Evolutionary conservation across 1,140 invertebrate species (phyloP).

Genomic region (Apis laboriosa): DNA sequence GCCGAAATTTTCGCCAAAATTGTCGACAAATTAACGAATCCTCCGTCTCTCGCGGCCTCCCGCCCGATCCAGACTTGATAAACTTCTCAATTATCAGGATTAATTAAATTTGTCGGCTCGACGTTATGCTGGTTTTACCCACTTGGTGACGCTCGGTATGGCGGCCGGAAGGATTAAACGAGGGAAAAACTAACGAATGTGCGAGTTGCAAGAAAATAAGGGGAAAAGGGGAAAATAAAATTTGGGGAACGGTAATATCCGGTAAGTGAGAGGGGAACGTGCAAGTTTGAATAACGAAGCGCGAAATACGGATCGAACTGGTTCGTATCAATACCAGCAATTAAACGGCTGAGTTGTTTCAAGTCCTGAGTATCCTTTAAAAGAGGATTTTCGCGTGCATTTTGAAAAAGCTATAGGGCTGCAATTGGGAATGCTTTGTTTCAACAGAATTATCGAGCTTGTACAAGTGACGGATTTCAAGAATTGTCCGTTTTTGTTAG

Average conservation of each 20-base stretch:
- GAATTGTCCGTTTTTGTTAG: too few relatives aligned
- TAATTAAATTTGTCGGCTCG: slow-evolving; percentile 58
- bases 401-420: too few relatives aligned
- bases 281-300: background rate
- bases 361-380: too few relatives aligned
- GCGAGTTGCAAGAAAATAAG: background rate
- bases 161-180: background rate
- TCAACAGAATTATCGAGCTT: too few relatives aligned
- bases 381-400: too few relatives aligned
- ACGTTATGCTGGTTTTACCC: slow-evolving; percentile 18
- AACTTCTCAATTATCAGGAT: slow-evolving; percentile 65
- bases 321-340: background rate
- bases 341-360: too few relatives aligned
- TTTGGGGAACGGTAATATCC: background rate
- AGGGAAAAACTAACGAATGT: background rate
- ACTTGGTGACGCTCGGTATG: background rate
- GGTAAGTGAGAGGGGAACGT: background rate
- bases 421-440: too few relatives aligned
- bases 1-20: slow-evolving; percentile 43
- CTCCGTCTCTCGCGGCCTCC: background rate
- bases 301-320: background rate
- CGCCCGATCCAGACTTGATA: slow-evolving; percentile 46
- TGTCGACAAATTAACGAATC: slow-evolving; percentile 60
- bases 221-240: background rate
- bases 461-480: too few relatives aligned